Percentiles rank a stretch among this genome's conserved stretches.
These are phyloP conservation scores for Empis livida DNA, from an alignment of 2,888 invertebrate genomes.

Conservation along the genomic window DNA sequence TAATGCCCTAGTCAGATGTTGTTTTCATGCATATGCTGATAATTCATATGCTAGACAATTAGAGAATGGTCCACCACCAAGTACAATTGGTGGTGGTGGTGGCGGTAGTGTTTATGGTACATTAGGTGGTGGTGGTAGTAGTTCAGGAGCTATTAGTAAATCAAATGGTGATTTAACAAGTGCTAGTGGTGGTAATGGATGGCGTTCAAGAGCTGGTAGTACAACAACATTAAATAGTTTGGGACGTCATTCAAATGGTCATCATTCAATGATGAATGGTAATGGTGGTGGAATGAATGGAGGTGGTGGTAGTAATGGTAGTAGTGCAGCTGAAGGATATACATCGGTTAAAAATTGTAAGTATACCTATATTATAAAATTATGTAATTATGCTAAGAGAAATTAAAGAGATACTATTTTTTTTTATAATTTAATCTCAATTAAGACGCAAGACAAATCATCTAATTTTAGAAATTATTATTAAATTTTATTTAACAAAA, in stretches of 20 bases:
- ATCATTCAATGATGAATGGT: constrained; percentile 16
- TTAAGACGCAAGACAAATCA: too few species aligned
- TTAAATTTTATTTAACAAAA: too few species aligned
- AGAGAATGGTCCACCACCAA: constrained; percentile 45
- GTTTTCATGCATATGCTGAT: constrained; percentile 96
- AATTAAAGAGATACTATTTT: too few species aligned
- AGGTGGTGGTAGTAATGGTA: constrained; percentile 21
- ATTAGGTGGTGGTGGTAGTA: constrained; percentile 35
- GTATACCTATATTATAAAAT: constrained; percentile 16
- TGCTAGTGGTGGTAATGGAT: constrained; percentile 25
- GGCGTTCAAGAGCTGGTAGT: constrained; percentile 46
- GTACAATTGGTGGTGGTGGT: constrained; percentile 37
- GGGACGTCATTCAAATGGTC: constrained; percentile 35
- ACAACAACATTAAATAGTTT: constrained; percentile 48
- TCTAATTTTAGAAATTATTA: too few species aligned
- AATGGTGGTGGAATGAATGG: constrained; percentile 19
- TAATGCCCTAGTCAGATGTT: constrained; percentile 91
- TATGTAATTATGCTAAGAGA: too few species aligned
- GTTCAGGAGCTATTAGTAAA: constrained; percentile 31
- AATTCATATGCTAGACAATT: constrained; percentile 81
- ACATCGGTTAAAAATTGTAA: constrained; percentile 37
- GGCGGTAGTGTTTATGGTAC: constrained; percentile 44
- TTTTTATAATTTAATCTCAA: too few species aligned
- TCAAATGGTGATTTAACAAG: constrained; percentile 24
- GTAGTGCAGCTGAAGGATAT: constrained; percentile 33